These are phyloP conservation scores for Castor canadensis DNA, from an alignment of 2,113 vertebrate genomes.

Conservation along the genomic window DNA sequence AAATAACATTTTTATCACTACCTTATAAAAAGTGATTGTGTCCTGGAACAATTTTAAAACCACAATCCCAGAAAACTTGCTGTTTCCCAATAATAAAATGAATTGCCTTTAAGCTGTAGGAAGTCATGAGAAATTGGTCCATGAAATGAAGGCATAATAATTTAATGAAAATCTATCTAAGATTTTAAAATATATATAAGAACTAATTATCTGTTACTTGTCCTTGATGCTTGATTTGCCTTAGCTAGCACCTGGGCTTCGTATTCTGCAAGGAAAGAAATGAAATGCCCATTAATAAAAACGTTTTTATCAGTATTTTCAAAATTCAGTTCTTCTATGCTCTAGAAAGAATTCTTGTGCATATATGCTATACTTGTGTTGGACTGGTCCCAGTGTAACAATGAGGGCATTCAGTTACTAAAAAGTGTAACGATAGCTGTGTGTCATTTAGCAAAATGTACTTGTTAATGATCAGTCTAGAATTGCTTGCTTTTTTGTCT, in stretches of 20 bases:
- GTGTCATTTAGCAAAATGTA: neutral
- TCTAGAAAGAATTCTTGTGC: neutral
- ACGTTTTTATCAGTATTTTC: neutral
- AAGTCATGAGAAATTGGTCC: constrained; percentile 35
- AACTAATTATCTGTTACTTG: constrained; percentile 51
- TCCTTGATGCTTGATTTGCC: constrained; percentile 44
- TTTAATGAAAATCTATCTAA: constrained; percentile 51
- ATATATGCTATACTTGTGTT: neutral
- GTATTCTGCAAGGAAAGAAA: constrained; percentile 21
- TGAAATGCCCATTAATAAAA: neutral
- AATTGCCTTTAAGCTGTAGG: constrained; percentile 13
- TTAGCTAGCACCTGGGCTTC: neutral
- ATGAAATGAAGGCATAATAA: constrained; percentile 48
- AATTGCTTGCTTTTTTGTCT: neutral
- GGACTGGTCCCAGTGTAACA: neutral
- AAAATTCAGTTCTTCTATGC: neutral
- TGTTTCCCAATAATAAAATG: constrained; percentile 39
- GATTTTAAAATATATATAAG: constrained; percentile 55
- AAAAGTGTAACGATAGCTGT: neutral
- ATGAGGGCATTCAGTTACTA: neutral
- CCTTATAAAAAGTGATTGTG: constrained; percentile 37
- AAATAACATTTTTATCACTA: neutral
- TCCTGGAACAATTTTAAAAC: constrained; percentile 46
- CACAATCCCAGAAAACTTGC: constrained; percentile 15
- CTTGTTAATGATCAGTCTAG: neutral